Evolutionary conservation across 1,140 invertebrate genomes (phyloP), one percentile per base, ranked within the genome.

Genomic region (Halyomorpha halys): DNA sequence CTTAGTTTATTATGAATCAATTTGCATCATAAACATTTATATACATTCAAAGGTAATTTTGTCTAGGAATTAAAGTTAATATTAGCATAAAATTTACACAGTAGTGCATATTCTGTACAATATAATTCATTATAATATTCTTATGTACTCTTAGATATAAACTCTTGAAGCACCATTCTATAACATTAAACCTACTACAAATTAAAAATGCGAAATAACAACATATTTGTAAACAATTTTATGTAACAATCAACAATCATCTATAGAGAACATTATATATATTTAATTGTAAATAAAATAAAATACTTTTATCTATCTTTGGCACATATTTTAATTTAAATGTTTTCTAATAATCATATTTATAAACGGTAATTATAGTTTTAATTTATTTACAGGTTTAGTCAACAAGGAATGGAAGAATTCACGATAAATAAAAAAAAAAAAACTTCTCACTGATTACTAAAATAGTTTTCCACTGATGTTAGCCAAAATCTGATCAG

Each of bases 321-420:
- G 47, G 47, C 47, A 49, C 47, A 49, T 49, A 19, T 49, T 49
- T 49, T 49, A 19, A n/a, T 49, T 49, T 49, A 49, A 49, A 49
- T 19, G n/a, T 19, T 49, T 19, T 49, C 21, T 49, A 49, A 49
- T 49, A 49, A 49, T 49, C 34, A 49, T 49, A 49, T 49, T 49
- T 49, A 49, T 19, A 6, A 49, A 49, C 21, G n/a, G n/a, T 49
- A 19, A 49, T 49, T 21, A 39, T 39, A 39, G 34, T 13, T 39
- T 39, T 39, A 39, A 39, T 39, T 39, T 39, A 39, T 39, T 39
- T 39, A 39, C 34, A 39, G 34, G 11, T 39, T 39, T 39, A 39
- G 6, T 39, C 34, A 39, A 39, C 34, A 39, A 39, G 1, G 11
- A 39, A 39, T 39, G 34, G 34, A 39, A 39, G 34, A 39, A 39